A percentile compares a stretch with the other conserved stretches of the same genome.
phyloP scores from a whole-genome alignment of 2,888 invertebrate species.

The Eubasilissa splendida region DNA sequence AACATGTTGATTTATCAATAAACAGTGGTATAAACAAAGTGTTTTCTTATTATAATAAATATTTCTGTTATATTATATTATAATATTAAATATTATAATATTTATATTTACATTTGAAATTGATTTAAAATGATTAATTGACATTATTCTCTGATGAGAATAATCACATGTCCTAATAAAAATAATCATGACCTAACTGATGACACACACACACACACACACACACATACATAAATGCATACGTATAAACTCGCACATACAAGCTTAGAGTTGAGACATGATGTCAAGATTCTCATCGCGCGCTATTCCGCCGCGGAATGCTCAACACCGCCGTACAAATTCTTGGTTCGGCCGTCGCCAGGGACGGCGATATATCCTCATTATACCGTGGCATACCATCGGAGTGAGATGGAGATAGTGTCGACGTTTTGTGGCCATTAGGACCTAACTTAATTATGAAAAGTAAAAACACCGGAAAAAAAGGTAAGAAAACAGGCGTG shows the following conservation, averaged over 20 bases:
- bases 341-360: constrained; percentile 12
- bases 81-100: too few relatives aligned
- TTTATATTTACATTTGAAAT: neutral
- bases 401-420: neutral
- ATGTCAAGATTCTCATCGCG: constrained; percentile 38
- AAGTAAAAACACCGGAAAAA: neutral
- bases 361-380: constrained; percentile 6
- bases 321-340: constrained; percentile 31
- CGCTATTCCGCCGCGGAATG: neutral
- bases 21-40: too few relatives aligned
- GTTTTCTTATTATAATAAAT: too few relatives aligned
- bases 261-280: neutral
- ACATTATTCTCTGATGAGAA: neutral
- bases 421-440: neutral
- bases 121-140: neutral
- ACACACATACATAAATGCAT: neutral
- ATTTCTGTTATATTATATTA: too few relatives aligned
- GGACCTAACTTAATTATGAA: constrained; percentile 1
- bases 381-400: neutral
- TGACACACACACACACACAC: neutral
- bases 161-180: neutral
- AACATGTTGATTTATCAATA: too few relatives aligned
- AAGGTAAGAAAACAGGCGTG: too few relatives aligned
- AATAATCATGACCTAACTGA: neutral
- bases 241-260: neutral